Base-by-base conservation (phyloP, 2,797 vertebrate genomes). In the Tapera naevia region DNA sequence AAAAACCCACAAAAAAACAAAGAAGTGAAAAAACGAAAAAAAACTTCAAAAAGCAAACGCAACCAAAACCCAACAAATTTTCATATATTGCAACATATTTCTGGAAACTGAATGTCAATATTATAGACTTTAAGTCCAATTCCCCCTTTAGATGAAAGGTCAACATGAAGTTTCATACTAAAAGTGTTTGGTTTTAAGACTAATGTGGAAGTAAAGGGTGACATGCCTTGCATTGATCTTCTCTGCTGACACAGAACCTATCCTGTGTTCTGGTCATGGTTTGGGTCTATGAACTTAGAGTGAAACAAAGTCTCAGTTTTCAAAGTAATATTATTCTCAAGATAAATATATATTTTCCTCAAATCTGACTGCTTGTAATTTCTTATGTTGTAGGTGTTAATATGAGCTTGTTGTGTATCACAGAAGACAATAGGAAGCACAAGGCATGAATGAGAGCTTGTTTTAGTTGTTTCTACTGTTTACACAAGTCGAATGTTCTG, bases 171-270 rank as follows among this genome's bases (percentile, higher is more conserved):
- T 30, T 48, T 56, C 65, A 69, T 13, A 1, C 13, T n/a, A 45
- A 84, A 54, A 5, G 0, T 1, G 2, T 13, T 45, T 86, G 4
- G 0, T 9, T 92, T 76, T 66, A 71, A 22, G 32, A 13, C 10
- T 57, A 58, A 33, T 1, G 4, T 7, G 35, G 43, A 64, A 51
- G 22, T 35, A 12, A 57, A 65, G 0, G 3, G 1, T 28, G 4
- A 7, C 13, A 33, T 27, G 13, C 16, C 28, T 84, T 78, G 50
- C 72, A 67, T 12, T 30, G 25, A 22, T 41, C 15, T 51, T 83
- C 18, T 81, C 13, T 24, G 6, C 7, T 4, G 1, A 50, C 9
- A 11, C 17, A 62, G 30, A 14, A 62, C 16, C 2, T 48, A 5
- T 50, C 5, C 5, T 56, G 5, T 67, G 7, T 66, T 65, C 14